phyloP scores from a whole-genome alignment of 2,888 invertebrate genomes.

The Thelaira solivaga region DNA sequence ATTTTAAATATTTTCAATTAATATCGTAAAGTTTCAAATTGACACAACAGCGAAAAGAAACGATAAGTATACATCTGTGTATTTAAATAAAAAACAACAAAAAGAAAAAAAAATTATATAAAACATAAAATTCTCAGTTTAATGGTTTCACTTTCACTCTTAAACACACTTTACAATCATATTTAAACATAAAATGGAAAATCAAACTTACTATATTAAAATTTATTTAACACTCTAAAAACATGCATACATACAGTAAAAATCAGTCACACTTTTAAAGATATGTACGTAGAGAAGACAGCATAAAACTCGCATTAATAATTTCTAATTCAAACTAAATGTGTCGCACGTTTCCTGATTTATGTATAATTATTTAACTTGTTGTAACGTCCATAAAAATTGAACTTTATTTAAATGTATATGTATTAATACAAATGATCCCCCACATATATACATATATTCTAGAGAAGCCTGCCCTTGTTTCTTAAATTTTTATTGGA shows the following conservation, averaged over 20 bases:
- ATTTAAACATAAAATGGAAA: slow-evolving; percentile 44
- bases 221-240: slow-evolving; percentile 35
- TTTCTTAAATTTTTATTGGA: no score
- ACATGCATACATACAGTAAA: slow-evolving; percentile 38
- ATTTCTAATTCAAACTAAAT: slow-evolving; percentile 42
- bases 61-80: slow-evolving; percentile 35
- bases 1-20: slow-evolving; percentile 12
- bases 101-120: slow-evolving; percentile 32
- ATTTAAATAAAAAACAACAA: slow-evolving; percentile 45
- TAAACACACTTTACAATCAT: slow-evolving; percentile 56
- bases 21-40: slow-evolving; percentile 11
- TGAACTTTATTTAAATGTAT: slow-evolving; percentile 40
- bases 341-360: slow-evolving; percentile 37
- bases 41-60: slow-evolving; percentile 24
- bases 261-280: slow-evolving; percentile 25
- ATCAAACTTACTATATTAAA: slow-evolving; percentile 54
- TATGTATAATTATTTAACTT: background rate
- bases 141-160: slow-evolving; percentile 71
- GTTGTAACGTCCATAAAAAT: slow-evolving; percentile 46
- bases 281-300: slow-evolving; percentile 31
- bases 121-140: slow-evolving; percentile 69
- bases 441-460: background rate
- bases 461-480: no score
- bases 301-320: slow-evolving; percentile 53
- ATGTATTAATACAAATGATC: slow-evolving; percentile 6